These are phyloP conservation scores for Hedychridium roseum DNA, from an alignment of 2,888 invertebrate species.

Conservation along the genomic window DNA sequence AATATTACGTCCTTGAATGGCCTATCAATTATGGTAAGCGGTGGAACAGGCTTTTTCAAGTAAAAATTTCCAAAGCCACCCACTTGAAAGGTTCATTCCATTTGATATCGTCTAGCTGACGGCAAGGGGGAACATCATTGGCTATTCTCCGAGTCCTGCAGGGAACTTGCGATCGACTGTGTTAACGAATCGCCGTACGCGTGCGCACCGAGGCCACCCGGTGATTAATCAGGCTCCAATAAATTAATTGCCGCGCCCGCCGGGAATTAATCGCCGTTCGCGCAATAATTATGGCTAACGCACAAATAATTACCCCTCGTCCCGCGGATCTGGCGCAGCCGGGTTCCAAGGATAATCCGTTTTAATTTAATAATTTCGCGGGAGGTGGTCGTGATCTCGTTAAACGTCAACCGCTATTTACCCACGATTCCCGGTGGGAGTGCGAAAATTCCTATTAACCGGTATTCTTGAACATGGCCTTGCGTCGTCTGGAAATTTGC, in stretches of 20 bases:
- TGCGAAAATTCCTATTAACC: neutral
- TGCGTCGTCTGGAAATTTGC: slow-evolving; percentile 10
- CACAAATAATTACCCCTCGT: slow-evolving; percentile 40
- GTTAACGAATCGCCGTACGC: slow-evolving; percentile 35
- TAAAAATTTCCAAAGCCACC: too few relatives aligned
- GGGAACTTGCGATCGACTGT: slow-evolving; percentile 5
- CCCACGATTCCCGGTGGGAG: neutral
- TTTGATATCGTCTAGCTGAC: too few relatives aligned
- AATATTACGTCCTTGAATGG: too few relatives aligned
- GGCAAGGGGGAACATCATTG: too few relatives aligned
- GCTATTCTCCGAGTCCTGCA: too few relatives aligned
- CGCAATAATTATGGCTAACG: slow-evolving; percentile 43
- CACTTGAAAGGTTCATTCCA: too few relatives aligned
- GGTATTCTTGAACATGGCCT: neutral
- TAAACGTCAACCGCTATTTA: slow-evolving; percentile 37
- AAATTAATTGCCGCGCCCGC: slow-evolving; percentile 40
- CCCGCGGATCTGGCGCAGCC: slow-evolving; percentile 20
- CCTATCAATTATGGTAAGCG: too few relatives aligned
- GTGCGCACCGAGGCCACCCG: slow-evolving; percentile 23
- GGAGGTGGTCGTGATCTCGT: too few relatives aligned
- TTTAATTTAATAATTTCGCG: neutral
- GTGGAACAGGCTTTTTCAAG: too few relatives aligned
- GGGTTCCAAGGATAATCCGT: slow-evolving; percentile 36
- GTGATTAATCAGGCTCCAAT: slow-evolving; percentile 42
- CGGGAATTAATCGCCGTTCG: slow-evolving; percentile 41